These are phyloP conservation scores for Corythornis madagascariensis DNA, from an alignment of 2,113 vertebrate genomes.

Conservation along the genomic window DNA sequence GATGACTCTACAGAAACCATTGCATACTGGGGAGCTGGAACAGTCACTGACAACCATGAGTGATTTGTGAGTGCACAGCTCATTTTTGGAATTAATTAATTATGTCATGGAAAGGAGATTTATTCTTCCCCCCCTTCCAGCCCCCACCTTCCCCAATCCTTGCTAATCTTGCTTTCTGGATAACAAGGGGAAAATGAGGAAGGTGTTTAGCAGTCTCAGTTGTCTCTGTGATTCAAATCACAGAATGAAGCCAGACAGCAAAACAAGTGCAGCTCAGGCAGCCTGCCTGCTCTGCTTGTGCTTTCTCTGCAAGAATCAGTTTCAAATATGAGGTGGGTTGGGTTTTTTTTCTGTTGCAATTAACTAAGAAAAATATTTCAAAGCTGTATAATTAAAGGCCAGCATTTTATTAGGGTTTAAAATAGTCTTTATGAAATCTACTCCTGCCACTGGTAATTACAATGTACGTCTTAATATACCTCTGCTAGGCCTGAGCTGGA, in stretches of 20 bases:
- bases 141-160: conserved; percentile 8
- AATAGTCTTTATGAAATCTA: conserved; percentile 90
- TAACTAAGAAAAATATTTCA: conserved; percentile 83
- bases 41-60: background rate
- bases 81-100: conserved; percentile 54
- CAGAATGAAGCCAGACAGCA: conserved; percentile 55
- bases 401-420: conserved; percentile 80
- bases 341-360: conserved; percentile 75
- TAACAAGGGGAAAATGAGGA: background rate
- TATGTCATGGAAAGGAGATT: conserved; percentile 49
- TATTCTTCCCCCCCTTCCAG: conserved; percentile 4
- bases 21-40: background rate
- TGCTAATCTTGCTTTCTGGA: conserved; percentile 70
- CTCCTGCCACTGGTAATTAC: conserved; percentile 96
- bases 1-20: background rate
- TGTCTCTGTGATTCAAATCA: conserved; percentile 63
- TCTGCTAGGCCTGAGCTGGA: conserved; percentile 85
- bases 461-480: conserved; percentile 96
- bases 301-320: conserved; percentile 78
- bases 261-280: conserved; percentile 55
- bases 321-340: conserved; percentile 77
- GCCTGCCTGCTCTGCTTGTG: background rate
- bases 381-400: conserved; percentile 83
- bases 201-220: conserved; percentile 45
- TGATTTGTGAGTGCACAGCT: background rate